Evolutionary conservation across 2,888 invertebrate genomes (phyloP), one percentile per base, ranked within the genome.

Genomic region (Fissipunctia ypsillon): DNA sequence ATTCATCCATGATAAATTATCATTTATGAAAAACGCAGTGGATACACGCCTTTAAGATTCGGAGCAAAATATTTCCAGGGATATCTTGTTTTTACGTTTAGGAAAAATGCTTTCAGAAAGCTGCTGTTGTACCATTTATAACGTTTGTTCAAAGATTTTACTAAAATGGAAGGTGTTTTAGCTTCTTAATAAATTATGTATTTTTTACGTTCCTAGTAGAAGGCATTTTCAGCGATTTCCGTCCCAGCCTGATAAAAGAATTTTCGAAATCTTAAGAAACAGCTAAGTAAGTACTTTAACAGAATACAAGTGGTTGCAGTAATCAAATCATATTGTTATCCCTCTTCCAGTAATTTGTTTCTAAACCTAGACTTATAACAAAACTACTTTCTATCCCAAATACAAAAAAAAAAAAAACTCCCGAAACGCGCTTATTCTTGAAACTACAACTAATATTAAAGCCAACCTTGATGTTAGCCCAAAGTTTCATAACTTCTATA

Each of bases 391-490:
- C 31, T 59, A 52, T 25, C 43, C 1, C 16, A 59, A 60, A 52
- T 28, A 45, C 1, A 57, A 45, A 28, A 75, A 50, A 31, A 74
- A 72, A 48, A 35, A 75, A 41, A 59, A 52, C 38, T 65, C 0
- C 12, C 19, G 0, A 52, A 64, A 73, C 22, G 12, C 19, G 59
- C 28, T 73, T 80, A 73, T 77, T 77, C 80, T 77, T 69, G 61
- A 61, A 69, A 81, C 64, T 76, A 69, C 56, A 76, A 81, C 59
- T 63, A 74, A 69, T 78, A 78, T 86, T 73, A 74, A 81, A 81
- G 69, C 48, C 63, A 69, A 79, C 73, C 80, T 78, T 66, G 68
- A 63, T 41, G 69, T 56, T 66, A 78, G 54, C 43, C 56, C 50
- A 64, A 83, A 78, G 59, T 83, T 65, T 16, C 60, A 45, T 31